Evolutionary conservation across 2,113 vertebrate genomes (phyloP).

Genomic region (Brevimyrus niger): DNA sequence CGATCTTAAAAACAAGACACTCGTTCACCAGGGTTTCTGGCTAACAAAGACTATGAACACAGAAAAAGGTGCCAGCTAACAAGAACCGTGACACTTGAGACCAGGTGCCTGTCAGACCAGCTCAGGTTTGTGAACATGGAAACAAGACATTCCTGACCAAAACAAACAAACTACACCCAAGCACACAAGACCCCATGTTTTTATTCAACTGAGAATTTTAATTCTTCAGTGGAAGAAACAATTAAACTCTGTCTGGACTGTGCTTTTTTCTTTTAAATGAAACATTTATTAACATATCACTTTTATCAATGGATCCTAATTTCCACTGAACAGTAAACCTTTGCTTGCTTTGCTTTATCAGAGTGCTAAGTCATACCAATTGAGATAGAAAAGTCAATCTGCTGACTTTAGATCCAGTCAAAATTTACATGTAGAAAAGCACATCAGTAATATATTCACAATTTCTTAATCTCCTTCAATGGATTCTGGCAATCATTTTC

Average conservation of each 20-base stretch:
- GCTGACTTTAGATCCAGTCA: constrained; percentile 53
- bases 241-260: background rate
- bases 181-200: background rate
- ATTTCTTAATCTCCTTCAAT: constrained; percentile 85
- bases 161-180: background rate
- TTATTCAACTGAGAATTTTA: background rate
- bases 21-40: background rate
- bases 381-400: constrained; percentile 45
- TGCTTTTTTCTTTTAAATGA: background rate
- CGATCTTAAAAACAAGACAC: background rate
- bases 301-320: background rate
- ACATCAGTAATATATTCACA: constrained; percentile 81
- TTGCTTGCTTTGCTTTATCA: background rate
- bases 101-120: background rate
- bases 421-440: constrained; percentile 61
- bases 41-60: background rate
- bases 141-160: background rate
- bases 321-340: background rate
- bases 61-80: background rate
- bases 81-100: background rate
- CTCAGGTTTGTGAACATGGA: background rate
- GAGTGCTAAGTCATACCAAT: constrained; percentile 14
- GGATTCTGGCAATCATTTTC: constrained; percentile 92
- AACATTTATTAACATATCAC: background rate
- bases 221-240: background rate